These are phyloP conservation scores for Manis javanica DNA, from an alignment of 2,797 vertebrate species.

Conservation along the genomic window DNA sequence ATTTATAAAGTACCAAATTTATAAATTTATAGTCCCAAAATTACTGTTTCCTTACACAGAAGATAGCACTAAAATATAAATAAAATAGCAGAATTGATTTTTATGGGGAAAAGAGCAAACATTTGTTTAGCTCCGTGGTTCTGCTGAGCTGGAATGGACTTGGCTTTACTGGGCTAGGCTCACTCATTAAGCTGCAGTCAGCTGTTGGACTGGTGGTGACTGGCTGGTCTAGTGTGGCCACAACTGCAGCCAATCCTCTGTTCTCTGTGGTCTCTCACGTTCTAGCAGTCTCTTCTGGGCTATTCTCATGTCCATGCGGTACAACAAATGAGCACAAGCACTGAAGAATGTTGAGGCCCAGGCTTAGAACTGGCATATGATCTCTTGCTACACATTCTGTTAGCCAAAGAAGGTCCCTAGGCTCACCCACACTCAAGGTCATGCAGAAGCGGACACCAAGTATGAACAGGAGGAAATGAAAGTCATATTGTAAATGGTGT, in stretches of 20 bases:
- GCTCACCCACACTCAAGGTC: background rate
- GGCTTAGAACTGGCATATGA: background rate
- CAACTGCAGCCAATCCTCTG: background rate
- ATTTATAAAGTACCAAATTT: too few species aligned
- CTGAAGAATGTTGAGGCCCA: background rate
- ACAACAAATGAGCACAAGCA: background rate
- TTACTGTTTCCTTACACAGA: background rate
- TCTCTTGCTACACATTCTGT: background rate
- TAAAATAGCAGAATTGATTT: background rate
- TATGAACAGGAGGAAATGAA: background rate
- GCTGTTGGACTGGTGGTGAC: background rate
- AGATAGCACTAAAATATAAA: background rate
- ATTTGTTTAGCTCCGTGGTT: background rate
- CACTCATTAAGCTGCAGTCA: background rate
- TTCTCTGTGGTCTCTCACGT: background rate
- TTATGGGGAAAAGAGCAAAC: background rate
- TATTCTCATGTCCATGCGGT: background rate
- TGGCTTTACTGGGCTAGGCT: background rate
- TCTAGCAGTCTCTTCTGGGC: background rate
- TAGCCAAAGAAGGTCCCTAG: background rate
- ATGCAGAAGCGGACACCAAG: rapidly evolving
- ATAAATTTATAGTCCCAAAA: too few species aligned
- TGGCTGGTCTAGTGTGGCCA: background rate
- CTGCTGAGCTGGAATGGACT: background rate
- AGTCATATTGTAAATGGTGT: background rate